Evolutionary conservation across 2,888 invertebrate species (phyloP).

Genomic region (Cephus pulcher): DNA sequence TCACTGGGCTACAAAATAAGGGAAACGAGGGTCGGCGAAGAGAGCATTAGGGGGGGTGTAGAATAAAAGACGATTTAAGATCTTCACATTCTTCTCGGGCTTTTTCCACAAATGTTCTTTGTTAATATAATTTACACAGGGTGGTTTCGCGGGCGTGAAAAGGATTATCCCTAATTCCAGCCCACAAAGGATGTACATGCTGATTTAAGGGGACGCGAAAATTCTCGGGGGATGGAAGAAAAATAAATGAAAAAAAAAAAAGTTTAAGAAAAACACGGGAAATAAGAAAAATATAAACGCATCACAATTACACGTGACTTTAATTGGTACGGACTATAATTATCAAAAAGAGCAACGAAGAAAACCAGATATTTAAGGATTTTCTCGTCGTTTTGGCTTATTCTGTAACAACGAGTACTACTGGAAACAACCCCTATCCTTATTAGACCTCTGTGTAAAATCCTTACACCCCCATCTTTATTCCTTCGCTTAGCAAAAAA

Average conservation of each 20-base stretch:
- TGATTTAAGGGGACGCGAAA: not conserved
- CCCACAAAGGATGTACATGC: not conserved
- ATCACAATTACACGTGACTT: too few relatives aligned
- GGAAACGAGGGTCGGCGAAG: conserved; percentile 7
- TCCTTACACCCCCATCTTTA: too few relatives aligned
- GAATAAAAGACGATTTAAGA: conserved; percentile 12
- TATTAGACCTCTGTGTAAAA: too few relatives aligned
- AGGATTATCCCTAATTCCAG: not conserved
- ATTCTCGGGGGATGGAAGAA: not conserved
- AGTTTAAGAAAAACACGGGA: too few relatives aligned
- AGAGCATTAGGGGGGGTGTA: conserved; percentile 9
- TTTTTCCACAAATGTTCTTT: conserved; percentile 9
- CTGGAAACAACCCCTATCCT: too few relatives aligned
- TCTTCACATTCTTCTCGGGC: conserved; percentile 13
- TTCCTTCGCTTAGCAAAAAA: too few relatives aligned
- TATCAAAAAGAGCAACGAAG: too few relatives aligned
- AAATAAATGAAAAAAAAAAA: not conserved
- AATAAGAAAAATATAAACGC: not conserved
- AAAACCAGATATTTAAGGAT: too few relatives aligned
- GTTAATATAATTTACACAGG: conserved; percentile 10
- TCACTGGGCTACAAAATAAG: not conserved
- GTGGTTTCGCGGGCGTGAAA: not conserved
- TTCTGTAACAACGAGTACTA: too few relatives aligned
- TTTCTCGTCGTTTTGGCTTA: too few relatives aligned
- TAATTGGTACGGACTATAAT: too few relatives aligned